These are phyloP conservation scores for Eupithecia subfuscata DNA, from an alignment of 2,888 invertebrate species.

Conservation along the genomic window DNA sequence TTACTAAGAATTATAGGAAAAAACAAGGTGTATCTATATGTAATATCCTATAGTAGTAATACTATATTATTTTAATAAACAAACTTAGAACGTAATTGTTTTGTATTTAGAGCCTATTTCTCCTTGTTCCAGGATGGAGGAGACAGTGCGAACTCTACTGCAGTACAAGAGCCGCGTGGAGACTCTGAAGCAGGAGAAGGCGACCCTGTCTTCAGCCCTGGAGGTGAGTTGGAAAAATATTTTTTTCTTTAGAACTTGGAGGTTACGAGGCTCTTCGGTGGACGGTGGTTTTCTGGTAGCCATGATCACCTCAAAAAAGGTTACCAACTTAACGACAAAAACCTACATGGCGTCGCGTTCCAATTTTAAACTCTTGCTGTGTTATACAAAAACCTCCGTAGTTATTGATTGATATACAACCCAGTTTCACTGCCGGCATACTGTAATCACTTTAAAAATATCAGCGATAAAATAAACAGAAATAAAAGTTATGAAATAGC, in stretches of 20 bases:
- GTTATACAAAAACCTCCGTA: not conserved
- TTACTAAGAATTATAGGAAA: too few species aligned
- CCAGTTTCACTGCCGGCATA: not conserved
- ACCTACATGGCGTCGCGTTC: not conserved
- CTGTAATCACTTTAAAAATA: constrained; percentile 27
- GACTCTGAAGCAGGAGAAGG: constrained; percentile 90
- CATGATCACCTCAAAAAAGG: not conserved
- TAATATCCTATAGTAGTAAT: too few species aligned
- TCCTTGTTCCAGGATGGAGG: constrained; percentile 88
- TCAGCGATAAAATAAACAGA: constrained; percentile 40
- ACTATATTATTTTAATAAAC: too few species aligned
- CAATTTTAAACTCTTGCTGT: not conserved
- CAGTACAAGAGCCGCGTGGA: constrained; percentile 90
- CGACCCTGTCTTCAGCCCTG: constrained; percentile 87
- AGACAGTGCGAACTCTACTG: constrained; percentile 89
- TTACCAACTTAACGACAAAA: not conserved
- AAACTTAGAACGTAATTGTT: not conserved
- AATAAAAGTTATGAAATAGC: constrained; percentile 43
- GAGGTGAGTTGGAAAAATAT: constrained; percentile 87
- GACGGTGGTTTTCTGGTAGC: not conserved
- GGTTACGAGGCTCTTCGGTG: not conserved
- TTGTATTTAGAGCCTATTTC: constrained; percentile 21
- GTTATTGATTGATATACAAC: not conserved
- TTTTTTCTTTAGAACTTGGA: not conserved
- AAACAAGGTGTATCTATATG: too few species aligned